Evolutionary conservation across 2,113 vertebrate genomes (phyloP).

Genomic region (Piprites chloris): DNA sequence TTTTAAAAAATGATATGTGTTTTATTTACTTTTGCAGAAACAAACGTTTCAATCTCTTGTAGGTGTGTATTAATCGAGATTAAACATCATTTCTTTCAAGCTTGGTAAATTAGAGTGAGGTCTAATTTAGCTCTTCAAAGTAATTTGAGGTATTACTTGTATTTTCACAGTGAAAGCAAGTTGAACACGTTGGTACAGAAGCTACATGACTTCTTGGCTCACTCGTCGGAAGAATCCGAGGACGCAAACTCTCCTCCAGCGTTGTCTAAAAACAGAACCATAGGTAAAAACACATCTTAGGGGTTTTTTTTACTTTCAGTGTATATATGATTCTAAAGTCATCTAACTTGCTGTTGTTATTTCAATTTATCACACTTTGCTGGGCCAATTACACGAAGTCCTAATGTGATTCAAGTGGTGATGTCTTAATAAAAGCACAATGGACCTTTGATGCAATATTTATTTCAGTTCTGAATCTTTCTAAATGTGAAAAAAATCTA

Average conservation of each 20-base stretch:
- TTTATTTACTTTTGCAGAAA: not conserved
- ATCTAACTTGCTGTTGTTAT: not conserved
- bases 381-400: not conserved
- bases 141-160: not conserved
- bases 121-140: no score
- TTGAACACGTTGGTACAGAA: conserved; percentile 93
- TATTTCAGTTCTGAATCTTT: not conserved
- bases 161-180: conserved; percentile 84
- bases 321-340: not conserved
- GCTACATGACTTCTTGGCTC: conserved; percentile 92
- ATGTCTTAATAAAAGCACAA: not conserved
- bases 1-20: accelerated
- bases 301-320: not conserved
- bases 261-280: conserved; percentile 61
- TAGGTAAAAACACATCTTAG: conserved; percentile 54
- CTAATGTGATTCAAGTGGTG: not conserved
- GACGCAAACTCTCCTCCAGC: conserved; percentile 76
- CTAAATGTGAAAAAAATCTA: not conserved
- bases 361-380: not conserved
- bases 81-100: not conserved
- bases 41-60: not conserved
- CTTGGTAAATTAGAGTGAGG: not conserved
- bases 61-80: not conserved
- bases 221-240: conserved; percentile 85
- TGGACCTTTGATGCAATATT: not conserved